Conservation (phyloP, 2,113 vertebrate genomes). For the Macroglossus sobrinus region DNA sequence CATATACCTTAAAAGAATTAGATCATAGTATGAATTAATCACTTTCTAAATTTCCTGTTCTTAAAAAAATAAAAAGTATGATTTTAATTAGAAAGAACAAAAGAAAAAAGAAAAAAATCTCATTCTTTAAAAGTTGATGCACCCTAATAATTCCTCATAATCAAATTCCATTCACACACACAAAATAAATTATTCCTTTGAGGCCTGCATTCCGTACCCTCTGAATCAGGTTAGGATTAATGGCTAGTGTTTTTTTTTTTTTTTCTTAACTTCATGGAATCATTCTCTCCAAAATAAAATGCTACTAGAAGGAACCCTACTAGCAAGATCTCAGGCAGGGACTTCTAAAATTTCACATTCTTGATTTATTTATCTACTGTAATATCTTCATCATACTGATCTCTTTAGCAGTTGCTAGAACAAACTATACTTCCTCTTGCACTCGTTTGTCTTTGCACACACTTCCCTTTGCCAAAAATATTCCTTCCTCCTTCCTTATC, state of each 20-base stretch:
- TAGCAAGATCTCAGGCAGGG: background rate
- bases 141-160: background rate
- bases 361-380: background rate
- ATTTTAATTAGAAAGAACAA: conserved; percentile 73
- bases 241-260: background rate
- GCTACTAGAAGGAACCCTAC: background rate
- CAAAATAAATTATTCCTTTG: background rate
- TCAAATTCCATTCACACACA: conserved; percentile 1
- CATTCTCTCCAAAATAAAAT: background rate
- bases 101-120: background rate
- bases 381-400: background rate
- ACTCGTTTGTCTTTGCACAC: background rate
- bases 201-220: background rate
- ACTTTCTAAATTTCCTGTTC: conserved; percentile 61
- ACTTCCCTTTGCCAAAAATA: background rate
- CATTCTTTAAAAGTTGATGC: conserved; percentile 22
- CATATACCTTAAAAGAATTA: conserved; percentile 48
- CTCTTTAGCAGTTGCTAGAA: background rate
- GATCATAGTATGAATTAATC: conserved; percentile 38
- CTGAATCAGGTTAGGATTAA: background rate
- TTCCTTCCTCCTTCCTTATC: background rate
- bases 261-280: background rate
- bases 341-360: background rate
- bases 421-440: background rate
- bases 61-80: conserved; percentile 47